Conservation (phyloP, 2,113 vertebrate genomes). For the Otus sunia region DNA sequence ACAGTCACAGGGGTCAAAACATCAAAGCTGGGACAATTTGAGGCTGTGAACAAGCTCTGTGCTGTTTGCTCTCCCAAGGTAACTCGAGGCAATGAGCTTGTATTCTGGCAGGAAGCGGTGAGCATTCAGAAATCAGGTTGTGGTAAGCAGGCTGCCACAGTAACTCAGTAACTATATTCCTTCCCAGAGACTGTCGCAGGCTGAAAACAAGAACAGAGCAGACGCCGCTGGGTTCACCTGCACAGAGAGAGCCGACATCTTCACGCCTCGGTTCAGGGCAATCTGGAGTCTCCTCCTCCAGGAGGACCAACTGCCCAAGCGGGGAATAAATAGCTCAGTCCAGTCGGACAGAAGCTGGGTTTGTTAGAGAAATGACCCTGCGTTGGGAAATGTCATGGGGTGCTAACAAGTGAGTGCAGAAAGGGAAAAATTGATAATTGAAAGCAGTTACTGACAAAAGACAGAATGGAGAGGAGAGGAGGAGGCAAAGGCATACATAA, state of each 20-base stretch:
- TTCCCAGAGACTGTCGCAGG: background rate
- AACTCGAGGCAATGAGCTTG: background rate
- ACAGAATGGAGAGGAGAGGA: background rate
- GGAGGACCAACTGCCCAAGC: rapidly evolving
- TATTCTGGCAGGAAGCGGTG: background rate
- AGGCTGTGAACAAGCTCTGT: background rate
- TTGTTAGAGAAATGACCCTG: background rate
- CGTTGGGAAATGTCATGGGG: background rate
- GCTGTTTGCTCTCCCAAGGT: background rate
- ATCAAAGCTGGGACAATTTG: background rate
- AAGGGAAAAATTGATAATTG: background rate
- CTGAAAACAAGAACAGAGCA: background rate
- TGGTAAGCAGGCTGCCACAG: background rate
- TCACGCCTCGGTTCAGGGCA: background rate
- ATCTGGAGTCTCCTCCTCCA: background rate
- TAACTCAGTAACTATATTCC: background rate
- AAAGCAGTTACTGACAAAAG: background rate
- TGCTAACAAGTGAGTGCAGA: background rate
- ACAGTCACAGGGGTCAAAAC: background rate
- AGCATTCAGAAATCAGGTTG: background rate
- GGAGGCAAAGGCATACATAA: background rate
- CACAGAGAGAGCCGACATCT: background rate
- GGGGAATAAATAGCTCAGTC: background rate
- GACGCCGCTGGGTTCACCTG: background rate
- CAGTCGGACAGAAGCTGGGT: background rate